phyloP scores from a whole-genome alignment of 1,140 invertebrate species.

The Drosophila obscura region DNA sequence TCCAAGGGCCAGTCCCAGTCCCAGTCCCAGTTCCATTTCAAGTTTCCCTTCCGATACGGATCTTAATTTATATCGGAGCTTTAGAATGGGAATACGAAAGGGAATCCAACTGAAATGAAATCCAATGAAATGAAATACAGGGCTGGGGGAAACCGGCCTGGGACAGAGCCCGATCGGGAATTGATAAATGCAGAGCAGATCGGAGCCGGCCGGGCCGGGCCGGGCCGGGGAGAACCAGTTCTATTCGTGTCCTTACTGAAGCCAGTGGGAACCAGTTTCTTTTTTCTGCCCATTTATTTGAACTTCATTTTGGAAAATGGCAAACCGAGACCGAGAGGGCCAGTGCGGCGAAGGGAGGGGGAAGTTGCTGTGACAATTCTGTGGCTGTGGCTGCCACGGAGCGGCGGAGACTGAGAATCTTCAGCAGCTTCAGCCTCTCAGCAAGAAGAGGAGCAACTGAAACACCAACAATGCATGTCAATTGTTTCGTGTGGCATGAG shows the following conservation, averaged over 20 bases:
- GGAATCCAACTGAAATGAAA: slow-evolving; percentile 25
- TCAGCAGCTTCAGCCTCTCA: slow-evolving; percentile 20
- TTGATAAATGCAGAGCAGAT: slow-evolving; percentile 73
- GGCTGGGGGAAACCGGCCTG: slow-evolving; percentile 56
- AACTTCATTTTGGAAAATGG: slow-evolving; percentile 71
- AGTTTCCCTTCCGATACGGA: slow-evolving; percentile 69
- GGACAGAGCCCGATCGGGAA: slow-evolving; percentile 24
- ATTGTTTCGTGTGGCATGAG: slow-evolving; percentile 80
- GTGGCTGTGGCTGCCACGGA: slow-evolving; percentile 56
- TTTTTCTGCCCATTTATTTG: slow-evolving; percentile 50
- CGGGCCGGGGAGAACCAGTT: slow-evolving; percentile 55
- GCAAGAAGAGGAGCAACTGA: slow-evolving; percentile 21
- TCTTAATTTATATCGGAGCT: slow-evolving; percentile 68
- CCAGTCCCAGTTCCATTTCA: slow-evolving; percentile 27
- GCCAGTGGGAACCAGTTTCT: slow-evolving; percentile 52
- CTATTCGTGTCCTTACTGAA: slow-evolving; percentile 43
- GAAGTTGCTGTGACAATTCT: slow-evolving; percentile 64
- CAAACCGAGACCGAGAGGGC: slow-evolving; percentile 17
- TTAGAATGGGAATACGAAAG: slow-evolving; percentile 43
- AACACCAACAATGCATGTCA: slow-evolving; percentile 73
- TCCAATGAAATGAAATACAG: slow-evolving; percentile 59
- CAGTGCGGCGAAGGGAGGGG: slow-evolving; percentile 2
- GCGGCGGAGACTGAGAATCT: slow-evolving; percentile 19
- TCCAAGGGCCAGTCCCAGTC: slow-evolving; percentile 16
- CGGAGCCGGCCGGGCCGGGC: slow-evolving; percentile 14